Conservation (phyloP, 2,888 invertebrate species). For the Orthosia cruda region DNA sequence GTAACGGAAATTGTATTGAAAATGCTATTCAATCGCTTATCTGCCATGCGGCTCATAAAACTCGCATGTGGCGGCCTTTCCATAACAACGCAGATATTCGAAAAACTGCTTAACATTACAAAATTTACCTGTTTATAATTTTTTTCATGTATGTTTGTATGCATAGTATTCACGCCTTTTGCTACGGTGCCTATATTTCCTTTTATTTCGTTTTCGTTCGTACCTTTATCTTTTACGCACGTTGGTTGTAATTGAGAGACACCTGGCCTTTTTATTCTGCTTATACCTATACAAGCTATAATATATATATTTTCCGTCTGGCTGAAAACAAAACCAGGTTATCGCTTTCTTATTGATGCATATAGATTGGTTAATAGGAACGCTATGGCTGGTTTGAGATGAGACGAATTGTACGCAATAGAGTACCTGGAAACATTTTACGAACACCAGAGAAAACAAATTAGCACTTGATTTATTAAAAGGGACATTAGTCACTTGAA, state of each 20-base stretch:
- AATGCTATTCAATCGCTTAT: slow-evolving; percentile 55
- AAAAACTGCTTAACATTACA: slow-evolving; percentile 22
- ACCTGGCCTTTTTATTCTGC: too few species aligned
- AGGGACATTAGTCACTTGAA: too few species aligned
- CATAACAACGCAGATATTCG: slow-evolving; percentile 24
- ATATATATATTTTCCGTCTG: not conserved
- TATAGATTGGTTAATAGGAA: slow-evolving; percentile 33
- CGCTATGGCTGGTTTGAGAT: slow-evolving; percentile 6
- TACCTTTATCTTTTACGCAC: too few species aligned
- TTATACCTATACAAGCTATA: too few species aligned
- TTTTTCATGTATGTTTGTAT: too few species aligned
- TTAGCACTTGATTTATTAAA: too few species aligned
- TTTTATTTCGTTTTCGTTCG: too few species aligned
- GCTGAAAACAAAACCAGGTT: slow-evolving; percentile 43
- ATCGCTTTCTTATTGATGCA: slow-evolving; percentile 38
- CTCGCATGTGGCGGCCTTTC: slow-evolving; percentile 19
- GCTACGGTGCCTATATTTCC: too few species aligned
- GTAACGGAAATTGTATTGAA: slow-evolving; percentile 17
- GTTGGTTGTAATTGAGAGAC: too few species aligned
- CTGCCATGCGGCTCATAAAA: slow-evolving; percentile 57
- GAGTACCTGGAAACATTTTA: not conserved
- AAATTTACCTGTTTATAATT: not conserved
- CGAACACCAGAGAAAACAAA: not conserved
- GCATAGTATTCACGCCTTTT: too few species aligned
- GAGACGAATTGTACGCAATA: slow-evolving; percentile 4